Evolutionary conservation across 2,113 vertebrate species (phyloP), one percentile per base, ranked within the genome.

Genomic region (Phylloscopus trochiloides): DNA sequence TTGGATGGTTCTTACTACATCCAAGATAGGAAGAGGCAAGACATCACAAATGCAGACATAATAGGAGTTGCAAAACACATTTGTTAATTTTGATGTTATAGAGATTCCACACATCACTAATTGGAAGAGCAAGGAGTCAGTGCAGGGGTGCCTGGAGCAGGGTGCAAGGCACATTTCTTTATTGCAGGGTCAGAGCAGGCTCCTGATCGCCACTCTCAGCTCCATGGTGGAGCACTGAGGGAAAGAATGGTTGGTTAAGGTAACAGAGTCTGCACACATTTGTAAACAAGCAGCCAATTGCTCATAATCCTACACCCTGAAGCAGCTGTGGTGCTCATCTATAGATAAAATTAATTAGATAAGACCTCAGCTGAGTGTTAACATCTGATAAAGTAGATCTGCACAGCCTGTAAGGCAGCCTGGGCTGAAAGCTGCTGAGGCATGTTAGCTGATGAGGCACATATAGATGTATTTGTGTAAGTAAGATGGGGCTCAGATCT

Each of bases 381-480:
- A 70, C 32, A 45, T 52, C 57, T 81, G 15, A 51, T 54, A 70
- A 66, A 32, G 54, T 16, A 66, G 32, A 9, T 14, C 73, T 51
- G 67, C 18, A 43, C 18, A 71, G 47, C 29, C 66, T 71, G 3
- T 12, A 43, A 59, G 25, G 48, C 28, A 78, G 24, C 21, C 42
- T 54, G 47, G 38, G n/a, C 59, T 51, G 20, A 81, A 58, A 81
- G 77, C 10, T 40, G 18, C 47, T 5, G 21, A 65, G 57, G 20
- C 21, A 9, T 0, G 1, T 63, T 42, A 47, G 32, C 77, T 76
- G 28, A 47, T 31, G 25, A 76, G n/a, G 4, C 51, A 48, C 10
- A 8, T 0, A 1, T 0, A 51, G 26, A 57, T 1, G 0, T 17
- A 40, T 15, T n/a, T 48, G 45, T 70, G 10, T 31, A 48, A 51